A percentile compares a stretch with the other conserved stretches of the same genome.
phyloP scores from a whole-genome alignment of 2,797 vertebrate species.

The Perdix hodgsoniae region DNA sequence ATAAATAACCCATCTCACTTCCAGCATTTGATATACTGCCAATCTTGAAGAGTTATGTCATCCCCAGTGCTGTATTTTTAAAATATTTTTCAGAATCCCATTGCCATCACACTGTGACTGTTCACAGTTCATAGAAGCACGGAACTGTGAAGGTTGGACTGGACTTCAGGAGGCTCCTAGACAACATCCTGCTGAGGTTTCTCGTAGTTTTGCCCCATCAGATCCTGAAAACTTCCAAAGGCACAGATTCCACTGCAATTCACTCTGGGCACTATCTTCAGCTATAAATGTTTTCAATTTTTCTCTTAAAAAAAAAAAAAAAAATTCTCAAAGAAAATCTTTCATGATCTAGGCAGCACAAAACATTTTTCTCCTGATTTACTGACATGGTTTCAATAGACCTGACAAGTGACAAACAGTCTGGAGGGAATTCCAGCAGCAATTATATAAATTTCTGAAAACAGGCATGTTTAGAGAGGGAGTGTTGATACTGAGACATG shows the following conservation, averaged over 20 bases:
- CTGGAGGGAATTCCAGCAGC: slow-evolving; percentile 43
- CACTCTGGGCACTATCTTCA: background rate
- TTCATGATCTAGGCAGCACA: background rate
- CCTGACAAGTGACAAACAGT: slow-evolving; percentile 44
- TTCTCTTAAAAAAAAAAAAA: background rate
- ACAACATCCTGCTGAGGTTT: background rate
- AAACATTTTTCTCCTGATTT: background rate
- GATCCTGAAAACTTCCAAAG: background rate
- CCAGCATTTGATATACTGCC: background rate
- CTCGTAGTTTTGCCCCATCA: background rate
- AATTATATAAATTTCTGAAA: slow-evolving; percentile 34
- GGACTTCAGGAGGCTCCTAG: background rate
- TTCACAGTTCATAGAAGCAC: background rate
- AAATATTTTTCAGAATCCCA: background rate
- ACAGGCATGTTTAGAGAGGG: background rate
- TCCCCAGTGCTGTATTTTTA: background rate
- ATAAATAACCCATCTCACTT: background rate
- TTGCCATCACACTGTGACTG: background rate
- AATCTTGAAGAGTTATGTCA: background rate
- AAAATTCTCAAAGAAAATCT: background rate
- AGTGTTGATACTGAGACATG: background rate
- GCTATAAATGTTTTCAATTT: accelerated
- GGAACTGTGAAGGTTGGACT: background rate
- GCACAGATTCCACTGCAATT: background rate
- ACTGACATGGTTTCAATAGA: background rate